phyloP scores from a whole-genome alignment of 1,140 invertebrate species.

The Mamestra configurata region DNA sequence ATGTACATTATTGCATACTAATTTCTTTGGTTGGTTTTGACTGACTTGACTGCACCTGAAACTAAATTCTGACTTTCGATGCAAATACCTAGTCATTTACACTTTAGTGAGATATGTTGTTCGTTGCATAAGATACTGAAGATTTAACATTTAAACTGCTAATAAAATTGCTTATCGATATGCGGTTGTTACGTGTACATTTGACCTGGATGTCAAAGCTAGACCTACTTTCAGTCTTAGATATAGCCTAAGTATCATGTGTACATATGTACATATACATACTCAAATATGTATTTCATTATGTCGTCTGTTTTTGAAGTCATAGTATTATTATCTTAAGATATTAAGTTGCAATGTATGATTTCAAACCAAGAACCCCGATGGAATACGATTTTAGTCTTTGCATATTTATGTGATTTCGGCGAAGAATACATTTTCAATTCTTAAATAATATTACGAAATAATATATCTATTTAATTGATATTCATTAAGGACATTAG shows the following conservation, averaged over 20 bases:
- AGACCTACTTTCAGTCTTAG: constrained; percentile 49
- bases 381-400: not conserved
- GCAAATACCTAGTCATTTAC: constrained; percentile 44
- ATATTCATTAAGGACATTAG: not conserved
- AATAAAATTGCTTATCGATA: constrained; percentile 54
- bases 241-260: not conserved
- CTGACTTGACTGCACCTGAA: not conserved
- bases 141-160: constrained; percentile 67
- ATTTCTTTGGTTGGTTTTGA: not conserved
- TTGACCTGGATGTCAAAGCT: constrained; percentile 57
- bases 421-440: not conserved
- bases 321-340: too few species aligned
- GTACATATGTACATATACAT: not conserved
- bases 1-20: too few species aligned
- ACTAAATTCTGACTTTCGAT: constrained; percentile 9
- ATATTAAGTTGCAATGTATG: not conserved
- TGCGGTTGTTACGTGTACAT: constrained; percentile 61
- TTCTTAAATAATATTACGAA: constrained; percentile 35
- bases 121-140: constrained; percentile 60
- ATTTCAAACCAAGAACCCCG: not conserved
- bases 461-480: constrained; percentile 9
- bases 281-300: not conserved
- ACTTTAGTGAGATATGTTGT: constrained; percentile 59
- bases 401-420: constrained; percentile 38
- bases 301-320: too few species aligned